Base-by-base conservation (phyloP, 2,888 invertebrate genomes). In the Tillus elongatus region DNA sequence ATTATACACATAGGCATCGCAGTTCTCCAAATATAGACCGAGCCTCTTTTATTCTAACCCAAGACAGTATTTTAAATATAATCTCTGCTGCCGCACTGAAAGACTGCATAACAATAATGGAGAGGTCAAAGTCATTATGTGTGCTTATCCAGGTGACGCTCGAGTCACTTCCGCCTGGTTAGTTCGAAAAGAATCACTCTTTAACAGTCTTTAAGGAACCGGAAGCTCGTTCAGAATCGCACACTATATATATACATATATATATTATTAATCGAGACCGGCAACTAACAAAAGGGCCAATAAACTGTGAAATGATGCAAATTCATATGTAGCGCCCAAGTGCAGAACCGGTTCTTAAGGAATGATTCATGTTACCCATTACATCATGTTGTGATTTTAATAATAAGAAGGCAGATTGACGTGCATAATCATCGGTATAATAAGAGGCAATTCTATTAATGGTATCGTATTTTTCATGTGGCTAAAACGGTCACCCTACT, bases 131-230 rank as follows among this genome's bases (percentile, higher is more conserved):
- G 51, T 56, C 51, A 55, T 57, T 58, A 55, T 55, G 45, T 45
- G 47, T 53, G 53, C 46, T 52, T 52, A 55, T 46, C 53, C 57
- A 57, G 57, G 58, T 58, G 58, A 59, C 58, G 52, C 53, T 52
- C 52, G 44, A 59, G 58, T 60, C 59, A 60, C 56, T 59, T 60
- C 60, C 60, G 59, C 55, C 46, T 54, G 56, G 52, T 53, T 54
- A 53, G 50, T 47, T 52, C 53, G 51, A 49, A 60, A 60, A 53
- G 53, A 44, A 40, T 4, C 32, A 8, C 43, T 45, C 49, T 46
- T 45, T 42, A 45, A 6, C 32, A 8, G 44, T 45, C 49, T 46
- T 45, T 42, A 45, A 48, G 47, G 44, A 46, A 47, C 53, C 53
- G 53, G 53, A 53, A 53, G 47, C 39, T 32, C 41, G 35, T 50